Evolutionary conservation across 2,113 vertebrate species (phyloP).

Genomic region (Scortum barcoo): DNA sequence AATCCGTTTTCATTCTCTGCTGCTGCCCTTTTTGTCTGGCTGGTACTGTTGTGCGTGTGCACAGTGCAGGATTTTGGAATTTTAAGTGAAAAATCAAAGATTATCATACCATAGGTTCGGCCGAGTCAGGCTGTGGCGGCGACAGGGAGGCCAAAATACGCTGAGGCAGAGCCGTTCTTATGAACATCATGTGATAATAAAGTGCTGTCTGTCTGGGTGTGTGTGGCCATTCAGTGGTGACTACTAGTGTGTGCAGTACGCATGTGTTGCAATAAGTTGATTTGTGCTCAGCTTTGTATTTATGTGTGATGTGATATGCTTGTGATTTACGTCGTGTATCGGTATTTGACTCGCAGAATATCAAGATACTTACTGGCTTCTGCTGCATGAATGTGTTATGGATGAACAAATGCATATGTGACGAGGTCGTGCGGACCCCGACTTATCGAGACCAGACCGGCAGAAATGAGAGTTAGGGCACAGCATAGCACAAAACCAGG

Average conservation of each 20-base stretch:
- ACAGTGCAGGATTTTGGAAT: constrained; percentile 25
- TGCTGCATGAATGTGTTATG: not conserved
- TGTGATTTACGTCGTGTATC: constrained; percentile 14
- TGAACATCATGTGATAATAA: constrained; percentile 65
- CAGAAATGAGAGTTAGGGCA: constrained; percentile 39
- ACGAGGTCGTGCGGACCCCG: not conserved
- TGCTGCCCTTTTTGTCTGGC: constrained; percentile 46
- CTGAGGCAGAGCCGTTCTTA: constrained; percentile 48
- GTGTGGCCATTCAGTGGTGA: constrained; percentile 42
- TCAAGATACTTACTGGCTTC: not conserved
- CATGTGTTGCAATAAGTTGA: constrained; percentile 29
- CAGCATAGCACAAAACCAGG: constrained; percentile 57
- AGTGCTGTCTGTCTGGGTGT: constrained; percentile 59
- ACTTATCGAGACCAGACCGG: constrained; percentile 15
- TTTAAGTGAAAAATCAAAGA: constrained; percentile 26
- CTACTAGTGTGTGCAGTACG: constrained; percentile 29
- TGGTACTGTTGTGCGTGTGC: constrained; percentile 30
- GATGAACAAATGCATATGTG: constrained; percentile 1
- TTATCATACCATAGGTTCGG: constrained; percentile 14
- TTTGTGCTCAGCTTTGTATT: constrained; percentile 9
- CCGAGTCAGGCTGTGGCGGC: constrained; percentile 16
- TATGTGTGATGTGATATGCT: not conserved
- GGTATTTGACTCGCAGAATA: constrained; percentile 13
- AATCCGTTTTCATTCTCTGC: constrained; percentile 42
- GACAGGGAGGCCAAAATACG: constrained; percentile 35